phyloP scores from a whole-genome alignment of 2,797 vertebrate species.

The Alectoris magna region DNA sequence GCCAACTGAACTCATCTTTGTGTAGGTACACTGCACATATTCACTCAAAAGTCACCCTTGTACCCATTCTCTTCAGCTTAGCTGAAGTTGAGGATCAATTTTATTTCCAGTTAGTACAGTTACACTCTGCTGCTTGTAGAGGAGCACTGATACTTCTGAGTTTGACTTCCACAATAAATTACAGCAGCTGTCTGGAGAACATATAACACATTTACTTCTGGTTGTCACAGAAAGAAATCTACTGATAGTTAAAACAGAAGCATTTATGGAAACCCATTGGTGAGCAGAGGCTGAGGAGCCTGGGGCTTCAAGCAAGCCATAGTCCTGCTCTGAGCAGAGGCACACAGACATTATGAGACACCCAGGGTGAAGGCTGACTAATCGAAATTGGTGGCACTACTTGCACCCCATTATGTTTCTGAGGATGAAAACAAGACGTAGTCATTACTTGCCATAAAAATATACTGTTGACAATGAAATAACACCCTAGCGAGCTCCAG shows the following conservation, averaged over 20 bases:
- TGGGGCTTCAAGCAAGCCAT: background rate
- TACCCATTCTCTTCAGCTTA: background rate
- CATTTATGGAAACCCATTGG: background rate
- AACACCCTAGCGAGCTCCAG: background rate
- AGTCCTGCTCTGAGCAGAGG: background rate
- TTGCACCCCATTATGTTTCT: background rate
- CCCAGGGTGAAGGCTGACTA: background rate
- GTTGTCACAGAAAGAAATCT: background rate
- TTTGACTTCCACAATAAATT: background rate
- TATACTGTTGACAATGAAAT: background rate
- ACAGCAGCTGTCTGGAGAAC: slow-evolving; percentile 16
- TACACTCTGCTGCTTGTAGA: background rate
- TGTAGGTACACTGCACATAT: fast-evolving
- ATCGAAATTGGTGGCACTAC: background rate
- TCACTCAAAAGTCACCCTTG: background rate
- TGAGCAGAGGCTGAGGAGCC: background rate
- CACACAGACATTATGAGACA: background rate
- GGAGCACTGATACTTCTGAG: background rate
- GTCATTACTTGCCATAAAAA: background rate
- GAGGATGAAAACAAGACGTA: background rate
- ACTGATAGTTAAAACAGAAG: slow-evolving; percentile 1
- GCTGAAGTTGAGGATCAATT: background rate
- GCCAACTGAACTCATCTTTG: background rate
- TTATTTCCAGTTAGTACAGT: background rate
- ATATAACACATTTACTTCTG: slow-evolving; percentile 30